These are phyloP conservation scores for Mizuhopecten yessoensis DNA, from an alignment of 1,140 invertebrate species.

Conservation along the genomic window DNA sequence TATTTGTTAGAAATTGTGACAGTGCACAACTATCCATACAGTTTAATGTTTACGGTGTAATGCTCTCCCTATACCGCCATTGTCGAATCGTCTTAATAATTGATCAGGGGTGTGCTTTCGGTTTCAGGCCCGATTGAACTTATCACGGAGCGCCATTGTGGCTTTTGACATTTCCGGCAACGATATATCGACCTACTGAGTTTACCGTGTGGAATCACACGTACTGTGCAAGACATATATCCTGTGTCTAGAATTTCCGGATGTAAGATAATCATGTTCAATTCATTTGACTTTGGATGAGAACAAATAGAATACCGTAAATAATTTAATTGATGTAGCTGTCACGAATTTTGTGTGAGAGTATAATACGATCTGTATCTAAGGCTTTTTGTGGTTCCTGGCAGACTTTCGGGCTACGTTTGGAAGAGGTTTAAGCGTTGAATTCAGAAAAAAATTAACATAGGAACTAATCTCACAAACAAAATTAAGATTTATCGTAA, in stretches of 20 bases:
- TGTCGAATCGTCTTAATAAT: not conserved
- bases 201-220: not conserved
- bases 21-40: not conserved
- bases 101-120: not conserved
- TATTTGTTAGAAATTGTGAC: not conserved
- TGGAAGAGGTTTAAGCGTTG: too few relatives aligned
- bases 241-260: not conserved
- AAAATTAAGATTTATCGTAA: too few relatives aligned
- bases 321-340: not conserved
- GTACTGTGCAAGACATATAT: not conserved
- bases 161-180: not conserved
- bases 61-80: not conserved
- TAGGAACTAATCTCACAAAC: too few relatives aligned
- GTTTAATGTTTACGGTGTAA: not conserved
- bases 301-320: not conserved
- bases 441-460: too few relatives aligned
- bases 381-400: not conserved
- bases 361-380: not conserved
- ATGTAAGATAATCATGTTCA: not conserved
- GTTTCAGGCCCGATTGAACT: not conserved
- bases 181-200: not conserved
- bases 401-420: not conserved
- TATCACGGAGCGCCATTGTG: slow-evolving; percentile 10
- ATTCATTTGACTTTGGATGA: not conserved
- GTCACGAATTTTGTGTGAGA: not conserved